phyloP scores from a whole-genome alignment of 2,797 vertebrate species.

The Mus caroli region DNA sequence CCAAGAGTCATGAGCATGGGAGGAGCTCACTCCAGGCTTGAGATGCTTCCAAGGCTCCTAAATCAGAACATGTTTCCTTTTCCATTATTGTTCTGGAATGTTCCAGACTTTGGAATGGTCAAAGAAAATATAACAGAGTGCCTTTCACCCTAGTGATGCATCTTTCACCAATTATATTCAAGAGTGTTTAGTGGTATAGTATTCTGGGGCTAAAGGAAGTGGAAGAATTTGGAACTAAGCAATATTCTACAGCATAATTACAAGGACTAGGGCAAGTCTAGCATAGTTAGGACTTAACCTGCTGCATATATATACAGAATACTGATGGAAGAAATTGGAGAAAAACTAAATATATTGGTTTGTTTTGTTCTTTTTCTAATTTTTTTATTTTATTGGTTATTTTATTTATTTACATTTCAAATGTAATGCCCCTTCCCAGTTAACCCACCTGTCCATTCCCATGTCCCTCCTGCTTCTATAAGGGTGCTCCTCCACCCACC shows the following conservation, averaged over 20 bases:
- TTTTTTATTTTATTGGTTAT: too few species aligned
- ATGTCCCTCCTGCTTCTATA: too few species aligned
- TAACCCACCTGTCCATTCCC: too few species aligned
- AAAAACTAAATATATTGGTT: too few species aligned
- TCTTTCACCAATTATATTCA: neutral
- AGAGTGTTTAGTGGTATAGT: neutral
- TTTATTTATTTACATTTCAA: too few species aligned
- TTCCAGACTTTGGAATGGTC: neutral
- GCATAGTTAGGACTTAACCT: neutral
- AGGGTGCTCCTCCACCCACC: too few species aligned
- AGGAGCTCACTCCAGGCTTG: neutral
- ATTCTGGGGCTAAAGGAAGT: neutral
- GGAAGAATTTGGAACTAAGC: neutral
- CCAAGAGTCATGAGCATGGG: neutral
- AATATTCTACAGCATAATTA: neutral
- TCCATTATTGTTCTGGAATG: neutral
- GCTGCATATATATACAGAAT: neutral
- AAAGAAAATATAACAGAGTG: neutral
- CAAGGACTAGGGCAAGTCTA: neutral
- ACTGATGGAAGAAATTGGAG: neutral
- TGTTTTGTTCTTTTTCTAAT: too few species aligned
- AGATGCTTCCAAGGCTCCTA: neutral
- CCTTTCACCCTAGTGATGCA: neutral
- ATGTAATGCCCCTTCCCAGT: too few species aligned
- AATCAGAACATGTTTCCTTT: neutral